phyloP scores from a whole-genome alignment of 2,797 vertebrate species.

The Pelochelys cantorii region DNA sequence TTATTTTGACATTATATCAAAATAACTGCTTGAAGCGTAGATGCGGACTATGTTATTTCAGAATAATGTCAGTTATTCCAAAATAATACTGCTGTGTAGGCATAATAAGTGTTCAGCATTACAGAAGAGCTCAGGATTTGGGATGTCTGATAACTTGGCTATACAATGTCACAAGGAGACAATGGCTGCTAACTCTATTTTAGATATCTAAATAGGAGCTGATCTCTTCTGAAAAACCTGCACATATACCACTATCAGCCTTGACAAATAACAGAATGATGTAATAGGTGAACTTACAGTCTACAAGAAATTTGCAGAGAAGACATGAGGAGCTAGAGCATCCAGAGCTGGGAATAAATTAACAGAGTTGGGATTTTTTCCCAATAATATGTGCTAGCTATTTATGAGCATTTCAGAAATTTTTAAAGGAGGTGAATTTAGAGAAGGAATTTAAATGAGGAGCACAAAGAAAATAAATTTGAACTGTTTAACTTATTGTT shows the following conservation, averaged over 20 bases:
- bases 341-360: neutral
- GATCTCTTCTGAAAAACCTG: neutral
- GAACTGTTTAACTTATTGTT: neutral
- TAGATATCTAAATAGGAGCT: neutral
- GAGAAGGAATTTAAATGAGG: neutral
- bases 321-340: neutral
- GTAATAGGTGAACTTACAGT: neutral
- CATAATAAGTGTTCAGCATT: neutral
- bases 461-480: neutral
- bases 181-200: neutral
- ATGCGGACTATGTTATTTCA: too few species aligned
- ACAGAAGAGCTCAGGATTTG: neutral
- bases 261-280: neutral
- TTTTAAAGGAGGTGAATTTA: neutral
- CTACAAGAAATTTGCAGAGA: neutral
- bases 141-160: constrained; percentile 6
- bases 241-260: neutral
- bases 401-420: neutral
- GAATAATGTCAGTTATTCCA: too few species aligned
- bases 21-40: too few species aligned
- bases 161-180: constrained; percentile 5
- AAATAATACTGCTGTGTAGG: too few species aligned
- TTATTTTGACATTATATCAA: too few species aligned
- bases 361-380: neutral
- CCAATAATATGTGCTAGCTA: neutral